A percentile compares a stretch with the other conserved stretches of the same genome.
Evolutionary conservation across 2,113 vertebrate species (phyloP).

Genomic region (Aepyceros melampus): DNA sequence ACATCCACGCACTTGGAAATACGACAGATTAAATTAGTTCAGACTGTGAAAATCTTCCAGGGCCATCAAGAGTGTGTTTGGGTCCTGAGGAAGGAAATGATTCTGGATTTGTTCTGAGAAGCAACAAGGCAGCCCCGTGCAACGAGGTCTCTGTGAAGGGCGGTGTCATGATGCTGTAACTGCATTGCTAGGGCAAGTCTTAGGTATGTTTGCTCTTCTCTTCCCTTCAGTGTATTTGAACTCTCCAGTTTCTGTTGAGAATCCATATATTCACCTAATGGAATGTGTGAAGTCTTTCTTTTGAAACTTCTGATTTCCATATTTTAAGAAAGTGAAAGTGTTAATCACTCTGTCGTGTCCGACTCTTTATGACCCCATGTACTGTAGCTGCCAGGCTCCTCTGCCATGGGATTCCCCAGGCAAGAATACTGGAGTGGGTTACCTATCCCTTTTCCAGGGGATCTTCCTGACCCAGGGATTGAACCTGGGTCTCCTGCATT

Average conservation of each 20-base stretch:
- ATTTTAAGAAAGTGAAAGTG: background rate
- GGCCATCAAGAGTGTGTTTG: too few relatives aligned
- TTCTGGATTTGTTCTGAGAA: fast-evolving
- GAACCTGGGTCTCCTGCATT: background rate
- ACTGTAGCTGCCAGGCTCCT: background rate
- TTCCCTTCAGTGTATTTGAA: background rate
- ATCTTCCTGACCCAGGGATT: background rate
- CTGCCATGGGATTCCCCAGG: background rate
- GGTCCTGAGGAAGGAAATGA: background rate
- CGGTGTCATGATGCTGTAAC: fast-evolving
- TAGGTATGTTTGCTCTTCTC: background rate
- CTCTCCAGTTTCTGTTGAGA: background rate
- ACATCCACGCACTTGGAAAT: background rate
- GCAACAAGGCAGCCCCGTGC: fast-evolving
- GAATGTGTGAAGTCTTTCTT: background rate
- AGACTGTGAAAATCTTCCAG: background rate
- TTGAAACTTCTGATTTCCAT: background rate
- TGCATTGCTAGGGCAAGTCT: fast-evolving
- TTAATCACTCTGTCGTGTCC: background rate
- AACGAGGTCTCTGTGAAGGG: fast-evolving
- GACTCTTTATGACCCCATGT: background rate
- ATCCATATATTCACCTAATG: background rate
- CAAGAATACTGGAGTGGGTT: background rate
- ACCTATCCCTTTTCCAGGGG: background rate
- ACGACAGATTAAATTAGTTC: background rate